Percentiles rank a stretch among this genome's conserved stretches.
Conservation (phyloP, 2,888 invertebrate species). For the Agrotis clavis region DNA sequence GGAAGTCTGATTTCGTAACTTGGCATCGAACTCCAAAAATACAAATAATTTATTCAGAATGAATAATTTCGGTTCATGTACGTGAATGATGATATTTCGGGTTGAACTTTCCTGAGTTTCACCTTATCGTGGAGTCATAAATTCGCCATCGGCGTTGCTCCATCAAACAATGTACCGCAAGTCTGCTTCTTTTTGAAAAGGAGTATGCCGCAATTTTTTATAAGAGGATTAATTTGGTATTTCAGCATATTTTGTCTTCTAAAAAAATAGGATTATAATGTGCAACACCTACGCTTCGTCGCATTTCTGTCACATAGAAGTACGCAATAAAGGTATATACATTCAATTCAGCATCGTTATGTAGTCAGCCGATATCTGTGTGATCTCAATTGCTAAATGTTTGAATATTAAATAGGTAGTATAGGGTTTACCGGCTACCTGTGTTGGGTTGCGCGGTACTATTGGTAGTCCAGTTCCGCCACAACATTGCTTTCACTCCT, state of each 20-base stretch:
- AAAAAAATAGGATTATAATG: constrained; percentile 28
- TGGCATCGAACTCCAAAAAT: not conserved
- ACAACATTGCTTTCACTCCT: constrained; percentile 78
- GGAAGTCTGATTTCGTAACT: not conserved
- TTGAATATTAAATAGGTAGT: constrained; percentile 76
- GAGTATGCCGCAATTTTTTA: not conserved
- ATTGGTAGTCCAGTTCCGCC: constrained; percentile 49
- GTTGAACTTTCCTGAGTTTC: constrained; percentile 55
- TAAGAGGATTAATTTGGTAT: constrained; percentile 1
- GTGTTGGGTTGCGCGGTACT: constrained; percentile 56
- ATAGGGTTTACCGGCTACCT: constrained; percentile 69
- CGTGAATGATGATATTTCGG: constrained; percentile 40
- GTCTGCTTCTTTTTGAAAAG: not conserved
- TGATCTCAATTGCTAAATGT: constrained; percentile 78
- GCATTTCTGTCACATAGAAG: constrained; percentile 56
- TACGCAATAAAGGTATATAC: constrained; percentile 48
- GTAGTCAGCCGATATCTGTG: constrained; percentile 59
- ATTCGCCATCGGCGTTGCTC: constrained; percentile 31
- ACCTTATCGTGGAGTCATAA: constrained; percentile 39
- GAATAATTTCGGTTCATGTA: constrained; percentile 23
- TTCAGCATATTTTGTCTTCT: constrained; percentile 8
- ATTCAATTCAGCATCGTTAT: constrained; percentile 55
- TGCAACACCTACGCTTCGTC: constrained; percentile 46
- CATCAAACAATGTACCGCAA: constrained; percentile 33
- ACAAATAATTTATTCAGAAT: constrained; percentile 18